These are phyloP conservation scores for Lamprologus ornatipinnis DNA, from an alignment of 2,113 vertebrate genomes.

Conservation along the genomic window DNA sequence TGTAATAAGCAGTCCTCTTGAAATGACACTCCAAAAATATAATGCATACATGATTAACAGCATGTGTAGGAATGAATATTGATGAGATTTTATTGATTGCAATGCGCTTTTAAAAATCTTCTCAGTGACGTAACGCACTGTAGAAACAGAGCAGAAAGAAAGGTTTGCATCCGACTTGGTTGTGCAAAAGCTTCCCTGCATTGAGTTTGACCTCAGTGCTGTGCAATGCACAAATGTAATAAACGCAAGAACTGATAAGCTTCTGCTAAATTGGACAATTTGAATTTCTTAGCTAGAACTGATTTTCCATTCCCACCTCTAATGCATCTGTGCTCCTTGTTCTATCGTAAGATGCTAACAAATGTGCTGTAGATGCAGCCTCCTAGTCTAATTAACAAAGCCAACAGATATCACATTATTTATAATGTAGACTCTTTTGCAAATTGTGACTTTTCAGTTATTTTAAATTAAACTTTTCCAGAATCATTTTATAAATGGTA, in stretches of 20 bases:
- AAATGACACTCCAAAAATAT: not conserved
- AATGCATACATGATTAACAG: not conserved
- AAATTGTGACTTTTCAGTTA: not conserved
- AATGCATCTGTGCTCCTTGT: not conserved
- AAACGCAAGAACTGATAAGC: not conserved
- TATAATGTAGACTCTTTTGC: not conserved
- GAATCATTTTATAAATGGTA: not conserved
- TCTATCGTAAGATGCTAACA: not conserved
- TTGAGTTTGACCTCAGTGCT: not conserved
- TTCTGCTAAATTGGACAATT: not conserved
- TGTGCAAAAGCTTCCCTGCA: not conserved
- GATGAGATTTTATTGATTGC: not conserved
- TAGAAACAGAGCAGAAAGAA: not conserved
- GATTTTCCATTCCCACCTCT: not conserved
- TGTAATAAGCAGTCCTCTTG: not conserved
- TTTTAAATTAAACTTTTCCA: not conserved
- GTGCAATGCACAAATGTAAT: not conserved
- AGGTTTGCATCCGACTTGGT: not conserved
- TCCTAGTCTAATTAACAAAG: not conserved
- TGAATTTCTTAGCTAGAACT: not conserved
- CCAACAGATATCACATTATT: not conserved
- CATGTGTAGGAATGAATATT: not conserved
- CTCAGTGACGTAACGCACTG: not conserved
- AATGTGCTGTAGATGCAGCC: not conserved
- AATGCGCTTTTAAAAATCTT: not conserved